Percentiles rank a stretch among this genome's conserved stretches.
Conservation (phyloP, 2,888 invertebrate genomes). For the Sycophila texana region DNA sequence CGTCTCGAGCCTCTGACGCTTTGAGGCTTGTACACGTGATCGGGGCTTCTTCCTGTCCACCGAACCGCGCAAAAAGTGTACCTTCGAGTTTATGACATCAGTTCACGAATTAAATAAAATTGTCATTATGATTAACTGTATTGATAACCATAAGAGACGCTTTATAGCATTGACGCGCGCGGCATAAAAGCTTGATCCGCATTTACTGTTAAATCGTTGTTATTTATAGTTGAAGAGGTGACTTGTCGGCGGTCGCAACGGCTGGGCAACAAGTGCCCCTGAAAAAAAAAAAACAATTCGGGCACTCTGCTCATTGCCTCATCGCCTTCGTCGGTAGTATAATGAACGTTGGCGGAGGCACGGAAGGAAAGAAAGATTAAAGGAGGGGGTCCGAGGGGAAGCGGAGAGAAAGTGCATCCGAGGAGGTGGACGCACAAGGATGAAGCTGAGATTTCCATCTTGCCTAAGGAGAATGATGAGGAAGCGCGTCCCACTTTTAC, state of each 20-base stretch:
- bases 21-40: slow-evolving; percentile 54
- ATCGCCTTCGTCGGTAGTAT: too few relatives aligned
- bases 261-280: neutral
- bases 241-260: too few relatives aligned
- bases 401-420: slow-evolving; percentile 41
- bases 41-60: slow-evolving; percentile 60
- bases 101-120: neutral
- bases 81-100: neutral
- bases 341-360: too few relatives aligned
- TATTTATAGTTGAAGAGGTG: slow-evolving; percentile 19
- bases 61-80: neutral
- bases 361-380: neutral
- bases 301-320: neutral
- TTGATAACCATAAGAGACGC: slow-evolving; percentile 1
- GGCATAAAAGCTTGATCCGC: slow-evolving; percentile 12
- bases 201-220: slow-evolving; percentile 29
- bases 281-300: neutral
- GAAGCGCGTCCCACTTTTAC: slow-evolving; percentile 43
- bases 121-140: too few relatives aligned
- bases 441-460: slow-evolving; percentile 34
- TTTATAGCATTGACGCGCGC: slow-evolving; percentile 25
- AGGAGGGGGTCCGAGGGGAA: neutral
- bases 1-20: neutral
- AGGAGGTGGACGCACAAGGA: slow-evolving; percentile 20
- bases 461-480: slow-evolving; percentile 10